Conservation (phyloP, 1,140 invertebrate species). For the Drosophila lowei region DNA sequence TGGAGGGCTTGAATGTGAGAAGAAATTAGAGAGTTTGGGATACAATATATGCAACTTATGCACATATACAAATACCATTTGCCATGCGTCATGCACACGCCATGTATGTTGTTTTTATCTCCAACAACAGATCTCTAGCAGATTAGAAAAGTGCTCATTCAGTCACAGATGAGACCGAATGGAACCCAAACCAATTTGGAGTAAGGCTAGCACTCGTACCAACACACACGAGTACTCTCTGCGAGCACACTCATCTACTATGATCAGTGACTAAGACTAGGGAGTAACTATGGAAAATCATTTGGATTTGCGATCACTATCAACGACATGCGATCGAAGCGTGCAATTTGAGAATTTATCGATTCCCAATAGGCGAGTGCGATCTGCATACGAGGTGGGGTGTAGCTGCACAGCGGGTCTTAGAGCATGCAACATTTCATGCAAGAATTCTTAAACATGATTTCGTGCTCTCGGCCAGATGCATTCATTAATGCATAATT, state of each 20-base stretch:
- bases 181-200: too few relatives aligned
- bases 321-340: conserved; percentile 70
- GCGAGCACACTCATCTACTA: conserved; percentile 21
- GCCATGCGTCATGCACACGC: background rate
- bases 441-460: conserved; percentile 75
- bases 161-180: too few relatives aligned
- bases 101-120: too few relatives aligned
- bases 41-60: too few relatives aligned
- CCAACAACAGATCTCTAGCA: too few relatives aligned
- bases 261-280: conserved; percentile 35
- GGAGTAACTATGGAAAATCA: conserved; percentile 31
- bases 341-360: conserved; percentile 79
- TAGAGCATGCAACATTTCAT: conserved; percentile 73
- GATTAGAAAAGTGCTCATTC: too few relatives aligned
- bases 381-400: conserved; percentile 41
- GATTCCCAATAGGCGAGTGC: conserved; percentile 67
- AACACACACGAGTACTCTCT: background rate
- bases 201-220: too few relatives aligned
- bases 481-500: conserved; percentile 80
- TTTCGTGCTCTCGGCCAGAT: conserved; percentile 77
- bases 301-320: conserved; percentile 61
- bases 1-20: conserved; percentile 26
- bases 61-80: too few relatives aligned
- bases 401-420: background rate
- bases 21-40: conserved; percentile 17